A percentile compares a stretch with the other conserved stretches of the same genome.
phyloP scores from a whole-genome alignment of 2,113 vertebrate genomes.

The Archilochus colubris region DNA sequence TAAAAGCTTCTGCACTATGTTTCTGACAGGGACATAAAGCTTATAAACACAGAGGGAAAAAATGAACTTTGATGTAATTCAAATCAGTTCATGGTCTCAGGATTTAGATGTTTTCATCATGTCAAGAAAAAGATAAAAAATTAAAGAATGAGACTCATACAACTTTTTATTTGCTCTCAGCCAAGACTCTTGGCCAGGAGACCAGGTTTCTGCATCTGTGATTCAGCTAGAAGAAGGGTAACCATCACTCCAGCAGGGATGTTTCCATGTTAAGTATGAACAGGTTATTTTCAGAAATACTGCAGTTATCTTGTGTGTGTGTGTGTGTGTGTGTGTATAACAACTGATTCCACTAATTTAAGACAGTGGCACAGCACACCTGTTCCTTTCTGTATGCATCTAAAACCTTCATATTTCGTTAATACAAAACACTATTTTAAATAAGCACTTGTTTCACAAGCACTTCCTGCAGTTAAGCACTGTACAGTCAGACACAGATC shows the following conservation, averaged over 20 bases:
- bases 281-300: not conserved
- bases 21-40: not conserved
- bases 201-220: not conserved
- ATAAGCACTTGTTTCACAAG: not conserved
- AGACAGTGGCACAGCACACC: not conserved
- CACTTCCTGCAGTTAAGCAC: not conserved
- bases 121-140: not conserved
- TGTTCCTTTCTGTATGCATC: not conserved
- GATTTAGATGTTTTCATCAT: not conserved
- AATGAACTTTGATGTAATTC: not conserved
- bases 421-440: not conserved
- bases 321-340: not conserved
- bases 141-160: not conserved
- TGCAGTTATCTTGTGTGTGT: not conserved
- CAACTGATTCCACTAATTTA: not conserved
- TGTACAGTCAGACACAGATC: not conserved
- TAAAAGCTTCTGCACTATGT: not conserved
- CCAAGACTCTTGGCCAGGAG: not conserved
- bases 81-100: not conserved
- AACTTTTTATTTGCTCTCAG: not conserved
- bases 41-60: not conserved
- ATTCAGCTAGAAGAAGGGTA: not conserved
- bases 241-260: not conserved
- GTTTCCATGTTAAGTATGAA: not conserved
- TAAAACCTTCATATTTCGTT: not conserved